Evolutionary conservation across 2,113 vertebrate genomes (phyloP), one percentile per base, ranked within the genome.

Genomic region (Noctilio leporinus): DNA sequence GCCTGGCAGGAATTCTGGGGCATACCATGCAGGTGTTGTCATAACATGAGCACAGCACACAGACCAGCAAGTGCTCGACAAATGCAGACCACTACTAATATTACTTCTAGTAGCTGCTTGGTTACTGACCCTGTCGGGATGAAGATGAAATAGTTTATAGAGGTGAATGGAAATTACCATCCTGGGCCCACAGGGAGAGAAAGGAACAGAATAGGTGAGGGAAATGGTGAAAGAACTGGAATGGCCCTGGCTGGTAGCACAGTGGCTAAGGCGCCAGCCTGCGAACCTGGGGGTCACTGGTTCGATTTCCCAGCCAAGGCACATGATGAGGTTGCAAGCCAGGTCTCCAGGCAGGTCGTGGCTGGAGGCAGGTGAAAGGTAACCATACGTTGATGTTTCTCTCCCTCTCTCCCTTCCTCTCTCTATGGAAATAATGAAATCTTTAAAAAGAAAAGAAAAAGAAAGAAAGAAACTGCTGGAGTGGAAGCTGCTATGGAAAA

Each of bases 31-130:
- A 49, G 51, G 43, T n/a, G 78, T 15, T 53, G 62, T 35, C 70
- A 72, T 19, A 33, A 51, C 70, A 72, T 19, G 35, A 51, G 26
- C 72, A 28, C 28, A 62, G 40, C 20, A 0, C 45, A 33, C 2
- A 20, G 19, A 24, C 26, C 14, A 10, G 40, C 1, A 4, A 67
- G 64, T 14, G 7, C 10, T 1, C 4, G 64, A 35, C 4, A 38
- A 17, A 57, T 3, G 2, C 19, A 47, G 33, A n/a, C 4, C 1
- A 2, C 7, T 40, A 4, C 14, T 11, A 24, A 22, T 16, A 0
- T 22, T 3, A 10, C 69, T 33, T 26, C 3, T 3, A 26, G 69
- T 14, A 20, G 64, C 24, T 7, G 38, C 19, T 15, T 28, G 65
- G 38, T 33, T 28, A 57, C 17, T 6, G 51, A 38, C 30, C 9